A percentile compares a stretch with the other conserved stretches of the same genome.
These are phyloP conservation scores for Halcyon smyrnensis DNA, from an alignment of 2,797 vertebrate species.

Conservation along the genomic window DNA sequence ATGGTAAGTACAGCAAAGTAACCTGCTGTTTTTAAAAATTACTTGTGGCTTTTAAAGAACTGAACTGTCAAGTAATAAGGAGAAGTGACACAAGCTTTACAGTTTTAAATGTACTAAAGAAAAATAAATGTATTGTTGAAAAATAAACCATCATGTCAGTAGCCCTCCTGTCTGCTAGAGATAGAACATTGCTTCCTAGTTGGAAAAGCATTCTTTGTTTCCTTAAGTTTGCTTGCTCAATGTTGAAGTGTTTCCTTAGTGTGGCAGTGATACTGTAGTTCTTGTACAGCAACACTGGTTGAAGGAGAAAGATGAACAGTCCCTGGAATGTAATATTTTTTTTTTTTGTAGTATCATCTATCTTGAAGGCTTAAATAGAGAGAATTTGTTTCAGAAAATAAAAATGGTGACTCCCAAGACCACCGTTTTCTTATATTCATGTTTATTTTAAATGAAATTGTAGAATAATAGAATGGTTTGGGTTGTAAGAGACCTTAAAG, in stretches of 20 bases:
- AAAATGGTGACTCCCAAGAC: background rate
- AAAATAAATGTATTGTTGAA: background rate
- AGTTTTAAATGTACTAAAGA: background rate
- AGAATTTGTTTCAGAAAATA: background rate
- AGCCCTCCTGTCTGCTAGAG: background rate
- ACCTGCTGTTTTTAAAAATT: background rate
- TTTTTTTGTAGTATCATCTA: background rate
- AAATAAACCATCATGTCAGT: background rate
- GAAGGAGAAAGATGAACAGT: background rate
- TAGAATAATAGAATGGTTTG: too few species aligned
- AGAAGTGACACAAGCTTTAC: background rate
- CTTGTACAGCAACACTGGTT: background rate
- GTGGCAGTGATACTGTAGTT: background rate
- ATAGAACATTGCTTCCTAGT: background rate
- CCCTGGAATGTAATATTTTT: background rate
- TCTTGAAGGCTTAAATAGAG: background rate
- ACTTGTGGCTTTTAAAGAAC: background rate
- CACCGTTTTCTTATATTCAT: background rate
- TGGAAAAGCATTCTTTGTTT: background rate
- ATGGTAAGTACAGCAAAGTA: constrained; percentile 53
- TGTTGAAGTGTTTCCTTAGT: background rate
- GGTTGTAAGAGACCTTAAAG: too few species aligned
- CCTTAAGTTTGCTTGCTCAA: background rate
- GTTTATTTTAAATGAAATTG: background rate
- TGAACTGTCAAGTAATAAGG: background rate